Base-by-base conservation (phyloP, 2,888 invertebrate species). In the Polydesmus complanatus region DNA sequence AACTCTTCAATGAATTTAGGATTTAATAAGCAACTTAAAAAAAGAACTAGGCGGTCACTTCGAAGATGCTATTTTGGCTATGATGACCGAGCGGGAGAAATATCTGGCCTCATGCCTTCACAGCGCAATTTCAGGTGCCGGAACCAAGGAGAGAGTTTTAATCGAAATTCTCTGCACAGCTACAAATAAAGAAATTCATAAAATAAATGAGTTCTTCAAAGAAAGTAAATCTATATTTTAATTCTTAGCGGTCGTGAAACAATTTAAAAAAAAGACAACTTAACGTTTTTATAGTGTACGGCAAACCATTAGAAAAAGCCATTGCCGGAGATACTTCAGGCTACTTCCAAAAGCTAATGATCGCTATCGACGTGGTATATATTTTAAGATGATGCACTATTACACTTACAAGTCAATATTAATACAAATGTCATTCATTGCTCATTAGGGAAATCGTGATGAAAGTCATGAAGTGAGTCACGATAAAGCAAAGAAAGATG, bases 121-220 rank as follows among this genome's bases (percentile, higher is more conserved):
- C 68, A 82, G 88, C 66, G 93, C 94, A 27, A 85, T 90, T 73
- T 78, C 81, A 48, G 92, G 93, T 0, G 75, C 88, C 60, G 90
- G 90, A 3, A 91, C 91, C 0, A 85, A 88, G 73, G 87, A 86
- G 67, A 84, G 85, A n/a, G 88, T 88, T 56, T 80, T 94, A 58
- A 86, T 94, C 62, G 93, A 94, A 74, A 85, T 93, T 58, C 79
- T 94, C 72, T 89, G 91, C 70, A 87, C 92, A 5, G 80, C 91
- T 71, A 85, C 85, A 64, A 94, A 94, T 75, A 79, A 83, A 61
- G 90, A 91, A 73, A 86, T 91, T 66, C 80, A 82, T 66, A 83
- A 84, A 58, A 88, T 91, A 70, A 82, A 85, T 63, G 82, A 55
- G 21, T 22, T 26, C 22, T 55, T 26, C 21, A 27, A 55, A 55